Percentiles rank a stretch among this genome's conserved stretches.
These are phyloP conservation scores for Glyphotaelius pellucidus DNA, from an alignment of 2,888 invertebrate genomes.

Conservation along the genomic window DNA sequence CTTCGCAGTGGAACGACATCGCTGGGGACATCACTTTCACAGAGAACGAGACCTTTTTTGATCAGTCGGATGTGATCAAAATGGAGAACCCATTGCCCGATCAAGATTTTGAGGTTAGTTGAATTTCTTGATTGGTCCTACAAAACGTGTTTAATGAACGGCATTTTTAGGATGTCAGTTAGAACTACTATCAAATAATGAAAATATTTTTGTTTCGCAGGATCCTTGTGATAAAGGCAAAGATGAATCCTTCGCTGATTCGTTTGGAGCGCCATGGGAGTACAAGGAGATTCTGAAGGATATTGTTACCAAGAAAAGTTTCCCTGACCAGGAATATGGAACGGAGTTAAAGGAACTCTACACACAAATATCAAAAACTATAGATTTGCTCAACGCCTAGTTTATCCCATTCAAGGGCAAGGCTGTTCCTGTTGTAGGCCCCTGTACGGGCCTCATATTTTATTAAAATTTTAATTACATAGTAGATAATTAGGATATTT, in stretches of 20 bases:
- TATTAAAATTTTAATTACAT: not conserved
- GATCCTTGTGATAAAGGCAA: conserved; percentile 11
- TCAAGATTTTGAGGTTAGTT: conserved; percentile 34
- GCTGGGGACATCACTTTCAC: conserved; percentile 20
- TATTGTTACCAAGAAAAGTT: conserved; percentile 72
- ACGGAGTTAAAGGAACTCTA: conserved; percentile 75
- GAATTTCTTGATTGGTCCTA: not conserved
- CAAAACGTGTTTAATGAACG: not conserved
- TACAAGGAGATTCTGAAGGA: conserved; percentile 76
- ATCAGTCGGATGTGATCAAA: not conserved
- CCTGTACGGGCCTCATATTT: not conserved
- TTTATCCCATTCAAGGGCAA: not conserved
- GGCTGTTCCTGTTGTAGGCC: not conserved
- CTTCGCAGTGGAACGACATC: conserved; percentile 16
- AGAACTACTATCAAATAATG: not conserved
- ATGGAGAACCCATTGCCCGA: conserved; percentile 41
- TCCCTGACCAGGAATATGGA: conserved; percentile 71
- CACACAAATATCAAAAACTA: conserved; percentile 75
- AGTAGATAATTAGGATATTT: not conserved
- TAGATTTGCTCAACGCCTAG: conserved; percentile 74
- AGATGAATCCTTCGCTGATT: conserved; percentile 35
- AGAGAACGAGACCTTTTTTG: conserved; percentile 31
- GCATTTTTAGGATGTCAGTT: not conserved
- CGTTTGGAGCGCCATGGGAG: conserved; percentile 47
- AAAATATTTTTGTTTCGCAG: conserved; percentile 21